These are phyloP conservation scores for Camponotus fellah DNA, from an alignment of 2,888 invertebrate species.

Conservation along the genomic window DNA sequence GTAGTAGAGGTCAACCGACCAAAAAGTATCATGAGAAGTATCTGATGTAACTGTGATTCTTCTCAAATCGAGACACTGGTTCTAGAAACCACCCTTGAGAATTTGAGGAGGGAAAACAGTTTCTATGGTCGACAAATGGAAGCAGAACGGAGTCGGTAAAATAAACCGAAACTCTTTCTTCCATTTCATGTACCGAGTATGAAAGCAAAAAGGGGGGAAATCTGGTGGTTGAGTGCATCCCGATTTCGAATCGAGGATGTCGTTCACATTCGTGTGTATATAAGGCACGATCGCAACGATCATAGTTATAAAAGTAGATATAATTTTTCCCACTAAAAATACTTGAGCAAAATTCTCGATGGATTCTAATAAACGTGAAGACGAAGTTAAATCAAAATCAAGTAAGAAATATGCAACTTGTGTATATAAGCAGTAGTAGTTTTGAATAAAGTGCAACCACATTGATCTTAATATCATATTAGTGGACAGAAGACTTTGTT, in stretches of 20 bases:
- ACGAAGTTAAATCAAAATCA: conserved; percentile 71
- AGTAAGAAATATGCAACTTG: conserved; percentile 64
- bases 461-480: conserved; percentile 62
- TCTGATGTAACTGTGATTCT: conserved; percentile 77
- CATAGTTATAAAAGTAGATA: conserved; percentile 61
- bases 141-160: conserved; percentile 70
- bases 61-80: conserved; percentile 75
- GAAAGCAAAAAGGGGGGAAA: conserved; percentile 68
- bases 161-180: conserved; percentile 68
- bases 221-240: conserved; percentile 56
- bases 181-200: conserved; percentile 65
- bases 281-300: conserved; percentile 68
- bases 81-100: conserved; percentile 70
- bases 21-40: conserved; percentile 82
- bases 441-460: conserved; percentile 68
- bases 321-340: conserved; percentile 65
- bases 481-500: conserved; percentile 70
- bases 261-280: conserved; percentile 55
- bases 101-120: conserved; percentile 72
- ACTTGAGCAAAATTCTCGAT: conserved; percentile 65
- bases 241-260: conserved; percentile 65
- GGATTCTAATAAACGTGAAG: conserved; percentile 73
- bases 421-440: conserved; percentile 61
- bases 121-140: conserved; percentile 71
- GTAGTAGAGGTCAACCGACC: conserved; percentile 83